These are phyloP conservation scores for Fukomys damarensis DNA, from an alignment of 2,113 vertebrate species.

Conservation along the genomic window DNA sequence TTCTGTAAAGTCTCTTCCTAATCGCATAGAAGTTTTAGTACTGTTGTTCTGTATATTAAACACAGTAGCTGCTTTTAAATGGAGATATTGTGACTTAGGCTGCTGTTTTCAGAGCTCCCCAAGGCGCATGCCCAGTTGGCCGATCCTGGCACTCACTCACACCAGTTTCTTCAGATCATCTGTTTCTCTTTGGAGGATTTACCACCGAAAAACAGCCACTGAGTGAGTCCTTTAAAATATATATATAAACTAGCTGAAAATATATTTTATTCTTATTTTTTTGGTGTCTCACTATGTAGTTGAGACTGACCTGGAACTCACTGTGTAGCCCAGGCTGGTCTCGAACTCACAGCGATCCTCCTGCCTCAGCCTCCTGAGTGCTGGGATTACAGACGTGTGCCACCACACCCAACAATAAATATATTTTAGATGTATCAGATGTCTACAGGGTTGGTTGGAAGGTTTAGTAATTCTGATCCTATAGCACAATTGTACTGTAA, in stretches of 20 bases:
- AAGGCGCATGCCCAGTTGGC: conserved; percentile 90
- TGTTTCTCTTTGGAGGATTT: conserved; percentile 98
- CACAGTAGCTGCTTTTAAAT: conserved; percentile 4
- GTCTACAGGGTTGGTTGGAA: neutral
- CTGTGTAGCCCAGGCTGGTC: too few relatives aligned
- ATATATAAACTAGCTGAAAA: neutral
- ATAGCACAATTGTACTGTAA: neutral
- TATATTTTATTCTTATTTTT: too few relatives aligned
- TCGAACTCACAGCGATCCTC: too few relatives aligned
- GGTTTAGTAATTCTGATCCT: conserved; percentile 32
- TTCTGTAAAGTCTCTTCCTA: neutral
- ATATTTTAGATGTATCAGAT: neutral
- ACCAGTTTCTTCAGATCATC: conserved; percentile 93
- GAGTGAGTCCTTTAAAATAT: conserved; percentile 88
- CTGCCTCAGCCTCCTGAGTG: too few relatives aligned
- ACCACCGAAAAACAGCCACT: conserved; percentile 96
- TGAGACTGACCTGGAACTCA: too few relatives aligned
- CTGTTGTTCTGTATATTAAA: conserved; percentile 18
- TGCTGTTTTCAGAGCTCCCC: conserved; percentile 82
- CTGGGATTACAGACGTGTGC: too few relatives aligned
- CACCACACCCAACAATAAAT: too few relatives aligned
- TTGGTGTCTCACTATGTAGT: too few relatives aligned
- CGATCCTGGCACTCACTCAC: conserved; percentile 97
- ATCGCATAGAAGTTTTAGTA: neutral
- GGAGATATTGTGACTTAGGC: neutral